Evolutionary conservation across 2,113 vertebrate species (phyloP).

Genomic region (Oryctolagus cuniculus): DNA sequence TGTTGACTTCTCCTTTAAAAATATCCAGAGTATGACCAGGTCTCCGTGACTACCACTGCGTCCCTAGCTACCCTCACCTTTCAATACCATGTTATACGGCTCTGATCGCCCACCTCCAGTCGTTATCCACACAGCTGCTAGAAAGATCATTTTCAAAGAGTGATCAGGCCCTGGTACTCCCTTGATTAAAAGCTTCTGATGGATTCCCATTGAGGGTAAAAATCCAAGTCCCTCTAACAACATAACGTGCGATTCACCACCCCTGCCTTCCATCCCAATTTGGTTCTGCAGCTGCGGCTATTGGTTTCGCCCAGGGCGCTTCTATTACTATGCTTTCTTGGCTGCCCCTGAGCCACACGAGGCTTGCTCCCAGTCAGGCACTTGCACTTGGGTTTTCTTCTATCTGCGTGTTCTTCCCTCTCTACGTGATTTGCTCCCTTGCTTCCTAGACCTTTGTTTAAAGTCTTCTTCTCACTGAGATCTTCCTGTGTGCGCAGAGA

Average conservation of each 20-base stretch:
- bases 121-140: not conserved
- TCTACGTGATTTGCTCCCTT: not conserved
- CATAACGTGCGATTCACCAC: not conserved
- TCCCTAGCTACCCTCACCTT: no score
- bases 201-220: not conserved
- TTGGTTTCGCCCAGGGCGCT: not conserved
- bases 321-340: not conserved
- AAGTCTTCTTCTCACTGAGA: not conserved
- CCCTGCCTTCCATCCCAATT: not conserved
- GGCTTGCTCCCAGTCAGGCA: no score
- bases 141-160: not conserved
- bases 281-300: not conserved
- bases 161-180: not conserved
- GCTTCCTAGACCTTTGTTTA: conserved; percentile 13
- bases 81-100: not conserved
- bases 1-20: not conserved
- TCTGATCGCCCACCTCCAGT: not conserved
- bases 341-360: not conserved
- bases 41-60: not conserved
- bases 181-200: not conserved
- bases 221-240: not conserved
- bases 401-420: not conserved
- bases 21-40: not conserved
- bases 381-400: not conserved
- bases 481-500: not conserved